Evolutionary conservation across 2,113 vertebrate species (phyloP), one percentile per base, ranked within the genome.

Genomic region (Alouatta palliata): DNA sequence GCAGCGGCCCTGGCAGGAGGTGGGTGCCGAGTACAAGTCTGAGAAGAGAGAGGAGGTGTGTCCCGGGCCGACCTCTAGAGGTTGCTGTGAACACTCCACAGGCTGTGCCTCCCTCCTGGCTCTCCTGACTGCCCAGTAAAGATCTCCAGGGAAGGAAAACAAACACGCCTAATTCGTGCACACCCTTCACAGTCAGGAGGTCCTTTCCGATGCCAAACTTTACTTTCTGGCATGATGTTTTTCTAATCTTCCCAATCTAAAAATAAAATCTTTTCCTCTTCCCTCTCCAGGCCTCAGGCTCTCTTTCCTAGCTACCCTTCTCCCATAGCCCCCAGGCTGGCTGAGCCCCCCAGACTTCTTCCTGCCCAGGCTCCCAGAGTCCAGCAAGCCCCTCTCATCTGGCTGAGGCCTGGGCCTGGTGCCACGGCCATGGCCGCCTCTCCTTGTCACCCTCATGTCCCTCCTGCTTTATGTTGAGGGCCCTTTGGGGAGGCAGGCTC

Each of bases 1-100:
- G 83, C 99, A 99, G 86, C 99, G 98, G 2, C 98, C 99, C 77
- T 94, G 61, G 85, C 99, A 99, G n/a, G 99, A 99, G 8, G 61
- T 95, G 0, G 98, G 97, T 4, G 97, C 97, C 0, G 91, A 91
- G 95, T 98, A 98, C 23, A 98, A 66, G 23, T 89, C 98, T 99
- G 27, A 86, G 82, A 47, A 37, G 47, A 86, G 75, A 86, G 89
- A 43, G 35, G 35, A 21, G 21, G n/a, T 17, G 32, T 79, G 61
- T 71, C n/a, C 58, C 0, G 0, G 25, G 32, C 9, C 0, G 52
- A n/a, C 89, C 54, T 8, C 82, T 47, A 91, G 90, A 47, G 97
- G 91, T 64, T n/a, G 3, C 68, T 40, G 20, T 16, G 58, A 21
- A 16, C 30, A 1, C 70, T 80, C 90, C 7, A 1, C 30, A 25